These are phyloP conservation scores for Mirza zaza DNA, from an alignment of 2,113 vertebrate species.

Conservation along the genomic window DNA sequence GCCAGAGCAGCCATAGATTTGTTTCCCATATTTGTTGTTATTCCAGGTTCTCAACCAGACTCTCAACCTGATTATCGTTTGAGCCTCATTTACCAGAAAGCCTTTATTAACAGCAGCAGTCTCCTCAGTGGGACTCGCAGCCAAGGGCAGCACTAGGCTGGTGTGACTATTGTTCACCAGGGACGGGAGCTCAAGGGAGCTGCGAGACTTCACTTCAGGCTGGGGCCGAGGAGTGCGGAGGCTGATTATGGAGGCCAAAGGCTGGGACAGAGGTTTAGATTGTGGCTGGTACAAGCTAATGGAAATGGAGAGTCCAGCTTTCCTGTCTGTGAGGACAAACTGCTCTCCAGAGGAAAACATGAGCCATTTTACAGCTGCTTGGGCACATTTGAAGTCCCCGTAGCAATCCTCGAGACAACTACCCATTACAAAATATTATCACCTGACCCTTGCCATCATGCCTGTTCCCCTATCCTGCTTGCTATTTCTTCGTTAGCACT, in stretches of 20 bases:
- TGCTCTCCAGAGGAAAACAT: neutral
- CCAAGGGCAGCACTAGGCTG: neutral
- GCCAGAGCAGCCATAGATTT: neutral
- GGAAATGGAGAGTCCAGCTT: neutral
- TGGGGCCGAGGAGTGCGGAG: too few relatives aligned
- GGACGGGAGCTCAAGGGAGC: neutral
- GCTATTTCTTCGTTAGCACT: neutral
- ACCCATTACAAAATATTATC: neutral
- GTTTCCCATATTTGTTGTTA: neutral
- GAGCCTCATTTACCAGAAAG: neutral
- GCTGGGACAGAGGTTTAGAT: neutral
- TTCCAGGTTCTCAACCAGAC: neutral
- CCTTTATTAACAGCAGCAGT: neutral
- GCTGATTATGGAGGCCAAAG: too few relatives aligned
- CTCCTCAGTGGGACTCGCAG: neutral
- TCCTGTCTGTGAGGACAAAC: neutral
- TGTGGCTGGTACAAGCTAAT: neutral
- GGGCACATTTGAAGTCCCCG: neutral
- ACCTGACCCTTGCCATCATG: neutral
- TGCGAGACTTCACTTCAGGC: neutral
- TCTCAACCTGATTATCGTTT: neutral
- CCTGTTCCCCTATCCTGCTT: neutral
- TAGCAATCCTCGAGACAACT: neutral
- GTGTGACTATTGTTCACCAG: neutral
- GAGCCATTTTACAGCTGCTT: neutral